phyloP scores from a whole-genome alignment of 2,888 invertebrate species.

The Scaptomyza polygonia region DNA sequence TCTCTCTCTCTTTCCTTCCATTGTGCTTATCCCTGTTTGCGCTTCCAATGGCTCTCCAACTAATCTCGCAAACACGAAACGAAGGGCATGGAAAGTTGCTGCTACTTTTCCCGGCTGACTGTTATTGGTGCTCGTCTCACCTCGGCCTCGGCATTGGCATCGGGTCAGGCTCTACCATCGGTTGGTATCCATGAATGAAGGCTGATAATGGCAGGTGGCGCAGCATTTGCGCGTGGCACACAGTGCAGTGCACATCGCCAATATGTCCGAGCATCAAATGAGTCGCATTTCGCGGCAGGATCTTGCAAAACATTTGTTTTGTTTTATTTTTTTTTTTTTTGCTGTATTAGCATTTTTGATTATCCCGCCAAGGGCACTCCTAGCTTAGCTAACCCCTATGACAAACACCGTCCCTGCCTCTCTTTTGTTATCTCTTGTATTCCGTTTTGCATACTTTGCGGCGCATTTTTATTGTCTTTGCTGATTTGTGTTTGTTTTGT shows the following conservation, averaged over 20 bases:
- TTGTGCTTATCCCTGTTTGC: conserved; percentile 73
- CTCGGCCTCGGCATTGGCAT: conserved; percentile 13
- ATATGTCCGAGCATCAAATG: conserved; percentile 37
- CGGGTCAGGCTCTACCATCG: conserved; percentile 22
- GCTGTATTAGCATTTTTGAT: conserved; percentile 75
- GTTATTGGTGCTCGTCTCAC: conserved; percentile 29
- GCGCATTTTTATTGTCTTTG: conserved; percentile 33
- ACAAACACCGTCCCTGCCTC: background rate
- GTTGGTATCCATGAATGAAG: conserved; percentile 79
- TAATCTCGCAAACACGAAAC: conserved; percentile 49
- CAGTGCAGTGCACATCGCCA: conserved; percentile 54
- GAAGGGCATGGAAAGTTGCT: conserved; percentile 48
- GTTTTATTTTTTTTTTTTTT: conserved; percentile 19
- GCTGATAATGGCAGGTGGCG: conserved; percentile 63
- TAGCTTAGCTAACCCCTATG: conserved; percentile 27
- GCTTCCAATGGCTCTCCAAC: conserved; percentile 70
- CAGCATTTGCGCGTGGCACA: conserved; percentile 58
- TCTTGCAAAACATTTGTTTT: conserved; percentile 49
- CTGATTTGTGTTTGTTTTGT: conserved; percentile 48
- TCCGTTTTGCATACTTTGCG: conserved; percentile 45
- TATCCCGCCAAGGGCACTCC: conserved; percentile 43
- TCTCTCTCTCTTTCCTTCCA: conserved; percentile 49
- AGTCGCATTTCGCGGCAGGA: conserved; percentile 31
- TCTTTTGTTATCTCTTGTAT: conserved; percentile 5
- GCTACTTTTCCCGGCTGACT: conserved; percentile 21